Evolutionary conservation across 1,140 invertebrate genomes (phyloP), one percentile per base, ranked within the genome.

Genomic region (Spodoptera frugiperda): DNA sequence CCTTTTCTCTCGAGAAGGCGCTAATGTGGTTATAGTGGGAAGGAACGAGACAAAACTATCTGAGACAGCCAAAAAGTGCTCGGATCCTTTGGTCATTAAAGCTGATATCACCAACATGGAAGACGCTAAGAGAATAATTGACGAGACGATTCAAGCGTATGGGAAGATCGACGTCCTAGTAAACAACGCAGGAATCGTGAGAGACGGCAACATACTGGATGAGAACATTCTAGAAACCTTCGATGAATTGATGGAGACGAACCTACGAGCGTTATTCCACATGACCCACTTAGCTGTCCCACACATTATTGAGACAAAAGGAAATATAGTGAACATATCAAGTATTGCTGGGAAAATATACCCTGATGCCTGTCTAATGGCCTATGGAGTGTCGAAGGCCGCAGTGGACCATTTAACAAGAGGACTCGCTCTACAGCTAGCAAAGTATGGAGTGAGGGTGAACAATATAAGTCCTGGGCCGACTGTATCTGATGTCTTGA

Each of bases 181-280:
- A 1, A 98, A 97, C 85, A 97, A 96, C 94, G 97, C 97, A 65
- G 97, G 97, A 5, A 95, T 96, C 76, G 79, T 97, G n/a, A 95
- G 95, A 82, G 84, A 72, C 54, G 97, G 96, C 11, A 67, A 25
- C n/a, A 91, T 91, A 14, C 96, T 97, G 85, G 96, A 97, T 87
- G 96, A 95, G 71, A 96, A 96, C 2, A 95, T 95, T 51, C 87
- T 85, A 30, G 17, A 85, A 33, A 25, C 44, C 4, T 97, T 95
- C 87, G 97, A 98, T 78, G 88, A 94, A 73, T 80, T 96, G 0
- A 96, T 97, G 82, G 95, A 96, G 78, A 89, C 95, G 25, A 98
- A 98, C 89, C 95, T 97, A 9, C 94, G 96, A 67, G 94, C 96
- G 14, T 87, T 97, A 3, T 97, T 96, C 86, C 93, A 97, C 53